Base-by-base conservation (phyloP, 92 coral and sea anemone genomes). In the Desmophyllum pertusum region DNA sequence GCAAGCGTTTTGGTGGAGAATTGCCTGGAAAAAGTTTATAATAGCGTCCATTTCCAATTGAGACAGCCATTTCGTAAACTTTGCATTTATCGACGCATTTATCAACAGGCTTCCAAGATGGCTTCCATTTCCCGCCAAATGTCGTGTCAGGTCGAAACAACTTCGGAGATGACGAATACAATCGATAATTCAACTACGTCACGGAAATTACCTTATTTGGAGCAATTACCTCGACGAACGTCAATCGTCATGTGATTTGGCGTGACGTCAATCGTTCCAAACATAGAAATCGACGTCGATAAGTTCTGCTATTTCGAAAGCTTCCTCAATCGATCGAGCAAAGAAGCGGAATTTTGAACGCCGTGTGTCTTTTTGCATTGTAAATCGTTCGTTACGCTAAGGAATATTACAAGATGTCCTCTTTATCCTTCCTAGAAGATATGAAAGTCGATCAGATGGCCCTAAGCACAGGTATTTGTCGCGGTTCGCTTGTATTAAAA, bases 401-500 rank as follows among this genome's bases (percentile, higher is more conserved):
- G 46, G 80, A 40, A 63, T 55, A 50, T 42, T 48, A 30, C 92
- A 93, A 83, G 81, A 96, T 96, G 99, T 96, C 99, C n/a, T 72
- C 97, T 96, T 63, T 96, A 96, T 81, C 99, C 99, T 64, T 94
- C 99, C 91, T 96, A 37, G 99, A 96, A 90, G 99, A 96, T 85
- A 94, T 96, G 99, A 96, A 96, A 73, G 99, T 96, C 70, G 99
- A 94, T 84, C 99, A 96, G 36, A 90, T 96, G 99, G 99, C 99
- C 43, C 94, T n/a, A 88, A 81, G 98, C 94, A 10, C 93, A 94
- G 98, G 98, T 94, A 67, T 48, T 38, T 70, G 25, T 69, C 11
- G 61, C 37, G 10, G 5, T 52, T 42, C 31, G 43, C 51, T 37
- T 55, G 48, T n/a, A n/a, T n/a, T n/a, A n/a, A n/a, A 27, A n/a